Conservation (phyloP, 2,113 vertebrate genomes). For the Peucedramus taeniatus region DNA sequence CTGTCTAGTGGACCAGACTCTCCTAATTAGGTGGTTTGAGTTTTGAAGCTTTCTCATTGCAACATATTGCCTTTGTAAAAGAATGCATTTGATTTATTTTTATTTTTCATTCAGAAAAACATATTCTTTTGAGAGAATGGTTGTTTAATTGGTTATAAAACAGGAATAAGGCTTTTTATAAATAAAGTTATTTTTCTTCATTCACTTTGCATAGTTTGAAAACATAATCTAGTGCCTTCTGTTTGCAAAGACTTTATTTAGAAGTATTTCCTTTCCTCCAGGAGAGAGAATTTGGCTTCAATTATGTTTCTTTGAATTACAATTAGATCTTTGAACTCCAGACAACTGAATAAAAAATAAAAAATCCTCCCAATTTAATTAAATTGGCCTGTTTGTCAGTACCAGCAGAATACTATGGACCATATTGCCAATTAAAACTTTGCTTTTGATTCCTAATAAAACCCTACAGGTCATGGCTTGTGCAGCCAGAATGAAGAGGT, state of each 20-base stretch:
- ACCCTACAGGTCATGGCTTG: neutral
- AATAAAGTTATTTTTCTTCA: neutral
- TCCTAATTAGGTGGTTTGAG: neutral
- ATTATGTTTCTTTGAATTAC: neutral
- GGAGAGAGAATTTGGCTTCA: neutral
- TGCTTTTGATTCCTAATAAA: neutral
- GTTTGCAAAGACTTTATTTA: neutral
- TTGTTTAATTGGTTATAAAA: neutral
- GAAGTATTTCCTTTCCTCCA: neutral
- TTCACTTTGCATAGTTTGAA: neutral
- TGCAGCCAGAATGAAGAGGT: neutral
- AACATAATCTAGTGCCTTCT: neutral
- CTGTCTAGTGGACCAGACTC: neutral
- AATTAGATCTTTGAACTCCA: neutral
- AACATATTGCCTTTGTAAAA: neutral
- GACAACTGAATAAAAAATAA: slow-evolving; percentile 9
- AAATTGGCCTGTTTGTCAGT: neutral
- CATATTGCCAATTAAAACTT: neutral
- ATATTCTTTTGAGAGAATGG: neutral
- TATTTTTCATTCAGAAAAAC: neutral
- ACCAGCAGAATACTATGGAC: neutral
- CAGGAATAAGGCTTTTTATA: neutral
- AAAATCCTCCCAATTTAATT: neutral
- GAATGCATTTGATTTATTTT: neutral
- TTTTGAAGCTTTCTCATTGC: neutral